These are phyloP conservation scores for Hipparchia semele DNA, from an alignment of 2,888 invertebrate genomes.

Conservation along the genomic window DNA sequence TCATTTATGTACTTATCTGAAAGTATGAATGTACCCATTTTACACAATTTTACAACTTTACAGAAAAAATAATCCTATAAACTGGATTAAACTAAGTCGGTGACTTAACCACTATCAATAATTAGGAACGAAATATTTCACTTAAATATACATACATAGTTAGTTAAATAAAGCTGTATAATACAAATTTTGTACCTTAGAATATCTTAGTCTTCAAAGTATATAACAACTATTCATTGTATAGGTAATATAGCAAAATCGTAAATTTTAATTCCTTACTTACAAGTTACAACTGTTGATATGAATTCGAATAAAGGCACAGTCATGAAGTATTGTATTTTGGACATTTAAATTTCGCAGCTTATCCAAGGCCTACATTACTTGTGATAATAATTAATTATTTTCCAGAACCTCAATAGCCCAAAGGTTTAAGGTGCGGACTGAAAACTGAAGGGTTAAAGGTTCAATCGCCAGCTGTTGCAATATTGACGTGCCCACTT, in stretches of 20 bases:
- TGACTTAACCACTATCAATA: conserved; percentile 5
- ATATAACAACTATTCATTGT: not conserved
- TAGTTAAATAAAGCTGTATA: conserved; percentile 41
- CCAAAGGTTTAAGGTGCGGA: too few species aligned
- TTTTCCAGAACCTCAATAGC: not conserved
- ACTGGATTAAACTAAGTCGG: not conserved
- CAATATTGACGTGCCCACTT: too few species aligned
- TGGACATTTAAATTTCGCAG: not conserved
- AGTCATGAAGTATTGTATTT: conserved; percentile 13
- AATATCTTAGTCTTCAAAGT: conserved; percentile 5
- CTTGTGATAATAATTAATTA: not conserved
- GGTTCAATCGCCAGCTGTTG: too few species aligned
- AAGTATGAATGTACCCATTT: conserved; percentile 14
- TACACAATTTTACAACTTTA: conserved; percentile 30
- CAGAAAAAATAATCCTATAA: conserved; percentile 5
- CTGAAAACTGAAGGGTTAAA: too few species aligned
- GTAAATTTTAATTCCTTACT: not conserved
- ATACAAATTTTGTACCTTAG: conserved; percentile 35
- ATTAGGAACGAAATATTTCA: conserved; percentile 35
- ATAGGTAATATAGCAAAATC: conserved; percentile 10
- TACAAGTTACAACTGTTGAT: not conserved
- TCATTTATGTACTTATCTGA: conserved; percentile 13
- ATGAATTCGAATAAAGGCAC: conserved; percentile 29
- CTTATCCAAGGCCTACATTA: not conserved
- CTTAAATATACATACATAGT: conserved; percentile 7